Evolutionary conservation across 2,797 vertebrate species (phyloP).

Genomic region (Prionace glauca): DNA sequence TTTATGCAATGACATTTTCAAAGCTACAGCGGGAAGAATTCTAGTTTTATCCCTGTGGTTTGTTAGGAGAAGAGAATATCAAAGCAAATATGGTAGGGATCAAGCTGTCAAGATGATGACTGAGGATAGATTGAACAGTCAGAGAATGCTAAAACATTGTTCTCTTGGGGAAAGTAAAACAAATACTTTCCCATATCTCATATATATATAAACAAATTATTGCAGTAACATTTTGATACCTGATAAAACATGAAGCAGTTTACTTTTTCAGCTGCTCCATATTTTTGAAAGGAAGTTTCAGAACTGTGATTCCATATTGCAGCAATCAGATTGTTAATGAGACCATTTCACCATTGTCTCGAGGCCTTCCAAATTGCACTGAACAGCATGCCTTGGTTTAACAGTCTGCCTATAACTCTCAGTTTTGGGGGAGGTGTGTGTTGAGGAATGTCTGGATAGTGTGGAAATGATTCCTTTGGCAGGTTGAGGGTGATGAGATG

Average conservation of each 20-base stretch:
- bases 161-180: constrained; percentile 25
- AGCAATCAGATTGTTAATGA: background rate
- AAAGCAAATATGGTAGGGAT: background rate
- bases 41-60: constrained; percentile 3
- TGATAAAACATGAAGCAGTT: background rate
- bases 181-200: background rate
- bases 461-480: background rate
- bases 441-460: background rate
- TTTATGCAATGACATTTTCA: constrained; percentile 29
- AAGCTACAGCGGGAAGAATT: background rate
- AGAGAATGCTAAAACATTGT: background rate
- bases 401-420: background rate
- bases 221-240: background rate
- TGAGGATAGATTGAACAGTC: background rate
- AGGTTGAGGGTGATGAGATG: background rate
- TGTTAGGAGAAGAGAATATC: constrained; percentile 9
- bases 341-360: background rate
- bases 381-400: background rate
- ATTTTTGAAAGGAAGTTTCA: background rate
- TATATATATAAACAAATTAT: background rate
- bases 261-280: background rate
- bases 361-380: background rate
- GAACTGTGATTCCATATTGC: background rate
- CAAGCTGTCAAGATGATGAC: constrained; percentile 26
- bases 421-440: background rate